A percentile compares a stretch with the other conserved stretches of the same genome.
These are phyloP conservation scores for Onychostruthus taczanowskii DNA, from an alignment of 2,113 vertebrate genomes.

Conservation along the genomic window DNA sequence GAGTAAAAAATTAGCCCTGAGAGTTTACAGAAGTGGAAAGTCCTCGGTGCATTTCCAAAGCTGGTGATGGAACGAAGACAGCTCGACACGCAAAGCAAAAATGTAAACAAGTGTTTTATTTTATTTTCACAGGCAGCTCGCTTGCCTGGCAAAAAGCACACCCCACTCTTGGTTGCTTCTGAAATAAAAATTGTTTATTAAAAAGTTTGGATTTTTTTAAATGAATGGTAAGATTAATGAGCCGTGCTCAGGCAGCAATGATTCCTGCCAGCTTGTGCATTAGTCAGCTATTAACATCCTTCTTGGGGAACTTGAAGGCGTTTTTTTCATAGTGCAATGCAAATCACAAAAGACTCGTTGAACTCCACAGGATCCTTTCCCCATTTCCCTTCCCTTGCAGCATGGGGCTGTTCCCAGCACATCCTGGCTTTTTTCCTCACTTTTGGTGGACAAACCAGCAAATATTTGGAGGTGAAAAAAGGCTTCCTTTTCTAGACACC, in stretches of 20 bases:
- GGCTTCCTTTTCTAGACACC: neutral
- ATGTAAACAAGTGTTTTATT: neutral
- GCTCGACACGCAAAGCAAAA: neutral
- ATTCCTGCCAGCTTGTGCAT: conserved; percentile 57
- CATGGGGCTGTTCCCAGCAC: neutral
- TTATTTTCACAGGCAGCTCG: neutral
- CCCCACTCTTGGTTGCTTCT: neutral
- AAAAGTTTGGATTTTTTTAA: conserved; percentile 7
- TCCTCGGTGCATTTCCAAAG: neutral
- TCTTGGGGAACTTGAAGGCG: conserved; percentile 45
- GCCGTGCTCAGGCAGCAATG: conserved; percentile 1
- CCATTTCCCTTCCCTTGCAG: neutral
- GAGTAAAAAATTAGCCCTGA: neutral
- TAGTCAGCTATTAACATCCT: conserved; percentile 66
- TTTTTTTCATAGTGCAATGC: conserved; percentile 20
- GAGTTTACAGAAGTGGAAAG: neutral
- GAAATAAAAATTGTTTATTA: conserved; percentile 47
- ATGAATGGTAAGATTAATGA: conserved; percentile 53
- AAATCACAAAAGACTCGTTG: conserved; percentile 60
- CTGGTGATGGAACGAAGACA: neutral
- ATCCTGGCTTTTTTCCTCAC: neutral
- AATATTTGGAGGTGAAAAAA: neutral
- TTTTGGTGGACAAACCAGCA: neutral
- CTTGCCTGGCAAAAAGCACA: neutral
- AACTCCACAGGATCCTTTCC: neutral